Conservation (phyloP, 2,113 vertebrate genomes). For the Hepsetus odoe region DNA sequence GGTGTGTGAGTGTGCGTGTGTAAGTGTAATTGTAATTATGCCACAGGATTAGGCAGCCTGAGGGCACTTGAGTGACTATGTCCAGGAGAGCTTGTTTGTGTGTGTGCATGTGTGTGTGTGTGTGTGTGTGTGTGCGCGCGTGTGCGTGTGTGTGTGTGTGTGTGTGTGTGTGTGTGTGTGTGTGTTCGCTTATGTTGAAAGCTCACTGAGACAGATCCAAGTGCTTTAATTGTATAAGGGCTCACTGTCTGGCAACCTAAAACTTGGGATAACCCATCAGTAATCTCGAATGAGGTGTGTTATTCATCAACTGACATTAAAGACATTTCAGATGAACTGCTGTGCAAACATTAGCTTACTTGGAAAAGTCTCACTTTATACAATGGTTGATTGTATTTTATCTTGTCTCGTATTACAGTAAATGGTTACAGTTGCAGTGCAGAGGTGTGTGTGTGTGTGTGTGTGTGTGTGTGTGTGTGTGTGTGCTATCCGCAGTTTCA, state of each 20-base stretch:
- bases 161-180: no score
- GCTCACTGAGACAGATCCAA: background rate
- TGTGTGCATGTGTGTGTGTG: conserved; percentile 31
- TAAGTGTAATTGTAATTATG: conserved; percentile 75
- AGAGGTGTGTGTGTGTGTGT: no score
- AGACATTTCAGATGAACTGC: background rate
- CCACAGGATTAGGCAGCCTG: conserved; percentile 73
- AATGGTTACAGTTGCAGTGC: background rate
- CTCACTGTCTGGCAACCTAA: background rate
- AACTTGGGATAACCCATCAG: background rate
- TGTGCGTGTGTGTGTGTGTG: no score
- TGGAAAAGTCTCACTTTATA: background rate
- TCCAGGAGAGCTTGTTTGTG: conserved; percentile 51
- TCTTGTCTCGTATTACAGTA: background rate
- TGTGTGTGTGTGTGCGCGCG: background rate
- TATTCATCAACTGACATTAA: conserved; percentile 4
- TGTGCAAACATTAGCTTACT: background rate
- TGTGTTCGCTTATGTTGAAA: no score
- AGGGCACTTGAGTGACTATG: conserved; percentile 69
- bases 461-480: no score
- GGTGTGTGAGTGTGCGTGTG: conserved; percentile 42
- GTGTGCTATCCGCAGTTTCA: no score
- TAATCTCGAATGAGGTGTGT: background rate
- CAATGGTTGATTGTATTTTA: background rate
- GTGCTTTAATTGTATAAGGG: background rate